Base-by-base conservation (phyloP, 2,113 vertebrate species). In the Thunnus maccoyii region DNA sequence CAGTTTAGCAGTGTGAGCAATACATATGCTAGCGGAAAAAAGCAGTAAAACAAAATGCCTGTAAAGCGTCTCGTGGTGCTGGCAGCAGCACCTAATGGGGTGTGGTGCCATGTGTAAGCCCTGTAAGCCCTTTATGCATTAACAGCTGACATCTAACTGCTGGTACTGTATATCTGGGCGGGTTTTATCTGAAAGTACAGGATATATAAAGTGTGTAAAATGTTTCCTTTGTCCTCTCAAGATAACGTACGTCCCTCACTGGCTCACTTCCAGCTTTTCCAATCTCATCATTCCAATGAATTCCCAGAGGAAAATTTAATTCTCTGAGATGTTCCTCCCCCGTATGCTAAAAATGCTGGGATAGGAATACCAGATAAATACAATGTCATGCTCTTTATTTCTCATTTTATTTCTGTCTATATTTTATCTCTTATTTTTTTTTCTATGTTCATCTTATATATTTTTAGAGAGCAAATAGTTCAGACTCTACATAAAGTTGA, bases 21-120 rank as follows among this genome's bases (percentile, higher is more conserved):
- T 83, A 62, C 61, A 69, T 71, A 87, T 81, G 63, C 76, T 54
- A 44, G 83, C 18, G 90, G 93, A 90, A 92, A 88, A 91, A 89
- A 78, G 76, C 27, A 57, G 75, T 84, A 88, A 92, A 91, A 78
- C 56, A 73, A 84, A 87, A 86, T 60, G 25, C 62, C 82, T 54
- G 72, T 92, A 88, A 92, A 92, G 73, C 10, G 14, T 77, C 56
- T 73, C 0, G 56, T 41, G 76, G 78, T 57, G 82, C 54, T 79
- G 78, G 85, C 60, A 1, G 72, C 82, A 61, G 81, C 72, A 32
- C 15, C 62, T 86, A 78, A 89, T 79, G 57, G 83, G 88, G 58
- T 83, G 77, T 20, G 89, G 85, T 83, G 73, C 78, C 72, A 10
- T 73, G 79, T 86, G 25, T 27, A 47, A 48, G 20, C 30, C 46